A percentile compares a stretch with the other conserved stretches of the same genome.
Evolutionary conservation across 2,113 vertebrate genomes (phyloP).

Genomic region (Morone saxatilis): DNA sequence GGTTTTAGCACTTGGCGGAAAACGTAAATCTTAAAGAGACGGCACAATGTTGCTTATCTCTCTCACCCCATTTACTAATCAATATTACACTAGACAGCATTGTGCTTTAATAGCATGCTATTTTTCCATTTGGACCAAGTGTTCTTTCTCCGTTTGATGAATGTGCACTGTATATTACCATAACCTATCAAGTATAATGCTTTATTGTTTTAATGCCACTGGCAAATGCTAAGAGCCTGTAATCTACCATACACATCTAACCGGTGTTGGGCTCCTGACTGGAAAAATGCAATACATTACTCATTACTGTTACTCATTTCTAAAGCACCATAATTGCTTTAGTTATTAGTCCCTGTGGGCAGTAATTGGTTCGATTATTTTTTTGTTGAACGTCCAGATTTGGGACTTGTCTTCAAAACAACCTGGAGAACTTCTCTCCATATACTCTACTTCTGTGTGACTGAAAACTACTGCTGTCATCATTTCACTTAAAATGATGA

Average conservation of each 20-base stretch:
- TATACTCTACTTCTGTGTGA: not conserved
- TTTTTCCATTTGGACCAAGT: slow-evolving; percentile 65
- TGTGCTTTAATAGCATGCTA: slow-evolving; percentile 55
- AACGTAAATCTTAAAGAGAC: slow-evolving; percentile 25
- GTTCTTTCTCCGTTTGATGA: slow-evolving; percentile 63
- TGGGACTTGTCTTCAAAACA: slow-evolving; percentile 24
- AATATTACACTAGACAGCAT: slow-evolving; percentile 48
- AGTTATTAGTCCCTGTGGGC: slow-evolving; percentile 56
- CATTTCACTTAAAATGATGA: not conserved
- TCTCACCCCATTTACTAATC: slow-evolving; percentile 65
- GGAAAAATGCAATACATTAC: slow-evolving; percentile 69
- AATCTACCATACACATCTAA: slow-evolving; percentile 69
- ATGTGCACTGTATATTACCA: slow-evolving; percentile 53
- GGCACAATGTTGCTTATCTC: slow-evolving; percentile 46
- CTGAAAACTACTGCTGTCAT: not conserved
- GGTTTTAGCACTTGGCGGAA: slow-evolving; percentile 34
- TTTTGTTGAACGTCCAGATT: slow-evolving; percentile 50
- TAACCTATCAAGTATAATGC: slow-evolving; percentile 62
- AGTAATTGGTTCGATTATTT: slow-evolving; percentile 62
- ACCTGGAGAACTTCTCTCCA: not conserved
- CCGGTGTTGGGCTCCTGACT: slow-evolving; percentile 42
- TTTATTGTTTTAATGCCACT: slow-evolving; percentile 69
- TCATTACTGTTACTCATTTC: slow-evolving; percentile 73
- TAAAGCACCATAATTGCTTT: slow-evolving; percentile 53
- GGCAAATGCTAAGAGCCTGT: slow-evolving; percentile 65